A percentile compares a stretch with the other conserved stretches of the same genome.
Conservation (phyloP, 2,797 vertebrate species). For the Anguilla megastoma region DNA sequence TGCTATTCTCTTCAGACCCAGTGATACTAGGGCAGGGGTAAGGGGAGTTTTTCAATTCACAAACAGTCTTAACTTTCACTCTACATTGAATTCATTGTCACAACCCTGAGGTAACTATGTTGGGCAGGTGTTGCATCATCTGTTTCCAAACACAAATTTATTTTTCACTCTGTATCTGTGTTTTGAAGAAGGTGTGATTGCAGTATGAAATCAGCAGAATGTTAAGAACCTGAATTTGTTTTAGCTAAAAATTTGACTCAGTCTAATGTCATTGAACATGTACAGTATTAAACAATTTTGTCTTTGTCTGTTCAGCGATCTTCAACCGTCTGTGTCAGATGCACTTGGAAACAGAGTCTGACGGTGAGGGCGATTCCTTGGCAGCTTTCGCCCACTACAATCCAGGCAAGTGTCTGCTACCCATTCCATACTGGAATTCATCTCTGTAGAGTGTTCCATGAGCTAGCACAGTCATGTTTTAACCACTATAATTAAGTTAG, state of each 20-base stretch:
- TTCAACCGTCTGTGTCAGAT: constrained; percentile 77
- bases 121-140: background rate
- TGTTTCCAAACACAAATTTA: background rate
- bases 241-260: background rate
- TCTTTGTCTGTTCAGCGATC: constrained; percentile 60
- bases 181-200: background rate
- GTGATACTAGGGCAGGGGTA: background rate
- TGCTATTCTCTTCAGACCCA: background rate
- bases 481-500: background rate
- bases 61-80: background rate
- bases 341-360: constrained; percentile 78
- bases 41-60: background rate
- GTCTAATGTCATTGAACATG: too few species aligned
- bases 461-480: background rate
- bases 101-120: background rate
- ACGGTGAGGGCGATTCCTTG: constrained; percentile 75
- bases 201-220: background rate
- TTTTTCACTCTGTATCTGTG: background rate
- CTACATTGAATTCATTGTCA: background rate
- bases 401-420: constrained; percentile 59
- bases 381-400: constrained; percentile 73
- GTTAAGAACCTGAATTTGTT: background rate
- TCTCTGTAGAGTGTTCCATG: background rate
- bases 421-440: background rate
- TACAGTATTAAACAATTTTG: background rate